Conservation (phyloP, 2,888 invertebrate species). For the Drosophila cognata region DNA sequence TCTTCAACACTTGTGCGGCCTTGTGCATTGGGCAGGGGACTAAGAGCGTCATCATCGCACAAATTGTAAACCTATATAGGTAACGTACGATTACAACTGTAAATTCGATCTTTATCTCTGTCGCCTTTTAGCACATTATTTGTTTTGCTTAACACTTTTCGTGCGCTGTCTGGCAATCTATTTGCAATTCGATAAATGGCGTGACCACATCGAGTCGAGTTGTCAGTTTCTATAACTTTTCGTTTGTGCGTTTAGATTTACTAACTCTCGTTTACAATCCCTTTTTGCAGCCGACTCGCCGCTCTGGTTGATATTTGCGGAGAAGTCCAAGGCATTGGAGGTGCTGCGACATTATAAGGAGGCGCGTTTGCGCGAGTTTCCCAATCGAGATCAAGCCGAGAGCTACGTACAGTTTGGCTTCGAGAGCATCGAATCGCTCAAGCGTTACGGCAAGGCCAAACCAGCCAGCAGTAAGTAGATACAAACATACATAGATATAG, state of each 20-base stretch:
- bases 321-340: constrained; percentile 90
- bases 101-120: constrained; percentile 14
- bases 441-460: constrained; percentile 84
- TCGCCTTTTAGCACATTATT: constrained; percentile 38
- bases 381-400: constrained; percentile 90
- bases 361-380: constrained; percentile 92
- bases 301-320: constrained; percentile 87
- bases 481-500: neutral
- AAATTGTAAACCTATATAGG: neutral
- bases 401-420: constrained; percentile 90
- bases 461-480: constrained; percentile 82
- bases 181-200: constrained; percentile 45
- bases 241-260: neutral
- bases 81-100: constrained; percentile 23
- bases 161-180: constrained; percentile 31
- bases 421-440: constrained; percentile 85
- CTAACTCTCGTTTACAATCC: constrained; percentile 13
- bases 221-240: constrained; percentile 9
- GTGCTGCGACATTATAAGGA: constrained; percentile 91
- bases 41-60: too few relatives aligned
- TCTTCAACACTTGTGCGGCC: constrained; percentile 3
- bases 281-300: constrained; percentile 69
- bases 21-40: neutral
- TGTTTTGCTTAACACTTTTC: constrained; percentile 72
- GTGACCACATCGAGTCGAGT: constrained; percentile 36